phyloP scores from a whole-genome alignment of 2,797 vertebrate genomes.

The Triplophysa bombifrons region DNA sequence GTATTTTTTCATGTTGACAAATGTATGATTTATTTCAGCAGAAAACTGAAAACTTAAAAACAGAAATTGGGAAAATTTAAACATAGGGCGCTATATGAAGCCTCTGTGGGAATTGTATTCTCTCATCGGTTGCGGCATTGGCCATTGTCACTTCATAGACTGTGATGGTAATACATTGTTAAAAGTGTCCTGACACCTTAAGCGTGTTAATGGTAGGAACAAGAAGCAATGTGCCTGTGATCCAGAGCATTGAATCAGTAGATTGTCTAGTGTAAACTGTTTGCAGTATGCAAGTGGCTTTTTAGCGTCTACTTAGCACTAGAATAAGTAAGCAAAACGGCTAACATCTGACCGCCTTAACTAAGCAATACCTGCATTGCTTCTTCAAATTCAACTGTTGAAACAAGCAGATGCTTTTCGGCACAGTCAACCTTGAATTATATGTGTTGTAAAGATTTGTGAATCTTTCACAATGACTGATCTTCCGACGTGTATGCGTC shows the following conservation, averaged over 20 bases:
- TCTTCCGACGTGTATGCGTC: neutral
- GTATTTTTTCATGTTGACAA: no score
- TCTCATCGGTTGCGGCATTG: neutral
- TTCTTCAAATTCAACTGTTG: neutral
- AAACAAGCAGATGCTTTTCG: neutral
- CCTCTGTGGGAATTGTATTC: neutral
- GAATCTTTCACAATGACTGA: neutral
- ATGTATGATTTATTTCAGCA: no score
- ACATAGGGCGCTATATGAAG: no score
- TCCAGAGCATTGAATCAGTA: neutral
- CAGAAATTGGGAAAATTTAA: no score
- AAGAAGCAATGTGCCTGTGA: neutral
- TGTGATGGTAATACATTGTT: neutral
- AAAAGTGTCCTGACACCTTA: neutral
- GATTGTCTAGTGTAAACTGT: no score
- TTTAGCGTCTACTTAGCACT: no score
- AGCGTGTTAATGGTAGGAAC: no score
- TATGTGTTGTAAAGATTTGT: neutral
- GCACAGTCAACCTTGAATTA: neutral
- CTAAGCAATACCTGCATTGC: neutral
- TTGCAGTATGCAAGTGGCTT: no score
- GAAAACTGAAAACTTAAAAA: no score
- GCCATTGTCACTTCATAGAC: neutral
- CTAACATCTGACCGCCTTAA: neutral
- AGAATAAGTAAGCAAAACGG: no score